Evolutionary conservation across 2,888 invertebrate genomes (phyloP).

Genomic region (Nomada goodeniana): DNA sequence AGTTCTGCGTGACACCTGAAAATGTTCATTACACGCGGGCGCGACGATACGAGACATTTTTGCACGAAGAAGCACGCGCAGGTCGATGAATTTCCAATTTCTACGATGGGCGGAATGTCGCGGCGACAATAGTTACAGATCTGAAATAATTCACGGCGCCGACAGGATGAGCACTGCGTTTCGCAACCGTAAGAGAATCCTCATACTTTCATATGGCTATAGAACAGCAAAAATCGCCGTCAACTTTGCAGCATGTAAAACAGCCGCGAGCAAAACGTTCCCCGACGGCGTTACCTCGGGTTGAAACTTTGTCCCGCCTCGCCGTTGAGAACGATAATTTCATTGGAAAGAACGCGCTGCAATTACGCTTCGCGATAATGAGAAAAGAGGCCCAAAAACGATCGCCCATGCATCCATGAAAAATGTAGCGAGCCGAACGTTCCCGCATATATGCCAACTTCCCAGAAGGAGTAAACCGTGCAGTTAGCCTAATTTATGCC

Average conservation of each 20-base stretch:
- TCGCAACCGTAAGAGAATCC: no score
- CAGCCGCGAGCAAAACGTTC: no score
- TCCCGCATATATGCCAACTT: constrained; percentile 52
- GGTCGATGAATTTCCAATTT: constrained; percentile 10
- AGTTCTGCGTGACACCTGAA: constrained; percentile 26
- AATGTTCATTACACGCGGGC: constrained; percentile 36
- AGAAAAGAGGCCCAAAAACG: constrained; percentile 15
- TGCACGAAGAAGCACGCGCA: constrained; percentile 16
- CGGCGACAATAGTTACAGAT: no score
- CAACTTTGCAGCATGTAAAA: background rate
- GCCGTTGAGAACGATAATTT: constrained; percentile 42
- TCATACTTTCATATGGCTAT: no score
- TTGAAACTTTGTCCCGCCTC: constrained; percentile 39
- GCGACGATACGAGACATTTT: background rate
- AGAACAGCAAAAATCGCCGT: background rate
- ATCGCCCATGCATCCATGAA: constrained; percentile 51
- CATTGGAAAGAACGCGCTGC: constrained; percentile 23
- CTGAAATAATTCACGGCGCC: no score
- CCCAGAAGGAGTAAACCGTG: constrained; percentile 69
- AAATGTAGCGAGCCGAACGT: constrained; percentile 53
- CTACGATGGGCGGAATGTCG: background rate
- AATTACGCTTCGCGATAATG: constrained; percentile 44
- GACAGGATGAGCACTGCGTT: no score
- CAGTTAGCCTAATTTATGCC: constrained; percentile 73
- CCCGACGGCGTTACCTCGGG: background rate